Evolutionary conservation across 1,140 invertebrate genomes (phyloP).

Genomic region (Littorina saxatilis): DNA sequence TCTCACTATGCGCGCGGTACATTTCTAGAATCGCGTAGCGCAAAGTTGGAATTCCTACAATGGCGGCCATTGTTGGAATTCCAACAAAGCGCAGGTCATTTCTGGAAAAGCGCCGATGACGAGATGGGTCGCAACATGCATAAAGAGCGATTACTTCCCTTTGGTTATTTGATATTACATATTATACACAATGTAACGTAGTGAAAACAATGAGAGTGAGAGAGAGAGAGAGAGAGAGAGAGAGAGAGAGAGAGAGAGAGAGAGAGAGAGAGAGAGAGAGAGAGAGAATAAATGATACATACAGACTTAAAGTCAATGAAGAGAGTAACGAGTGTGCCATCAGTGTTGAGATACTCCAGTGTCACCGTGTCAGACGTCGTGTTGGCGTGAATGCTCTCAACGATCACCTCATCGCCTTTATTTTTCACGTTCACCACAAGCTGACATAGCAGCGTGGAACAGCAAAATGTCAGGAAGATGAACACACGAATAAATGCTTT

Average conservation of each 20-base stretch:
- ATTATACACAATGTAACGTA: no score
- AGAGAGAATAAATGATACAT: slow-evolving; percentile 75
- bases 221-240: not conserved
- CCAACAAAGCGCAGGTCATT: no score
- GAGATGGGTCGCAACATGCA: no score
- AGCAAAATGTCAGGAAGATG: not conserved
- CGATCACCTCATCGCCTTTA: slow-evolving; percentile 93
- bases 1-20: no score
- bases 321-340: slow-evolving; percentile 93
- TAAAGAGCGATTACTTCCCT: no score
- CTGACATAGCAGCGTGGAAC: slow-evolving; percentile 42
- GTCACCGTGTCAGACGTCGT: slow-evolving; percentile 91
- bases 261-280: not conserved
- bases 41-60: no score
- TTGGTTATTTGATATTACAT: no score
- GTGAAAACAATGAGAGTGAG: no score
- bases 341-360: slow-evolving; percentile 91
- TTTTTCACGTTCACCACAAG: slow-evolving; percentile 73
- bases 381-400: slow-evolving; percentile 94
- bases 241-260: not conserved
- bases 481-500: not conserved
- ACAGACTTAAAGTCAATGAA: slow-evolving; percentile 96
- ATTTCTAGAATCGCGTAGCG: no score
- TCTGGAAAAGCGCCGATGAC: no score
- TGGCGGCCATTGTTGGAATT: no score